Evolutionary conservation across 2,113 vertebrate genomes (phyloP), one percentile per base, ranked within the genome.

Genomic region (Lipotes vexillifer): DNA sequence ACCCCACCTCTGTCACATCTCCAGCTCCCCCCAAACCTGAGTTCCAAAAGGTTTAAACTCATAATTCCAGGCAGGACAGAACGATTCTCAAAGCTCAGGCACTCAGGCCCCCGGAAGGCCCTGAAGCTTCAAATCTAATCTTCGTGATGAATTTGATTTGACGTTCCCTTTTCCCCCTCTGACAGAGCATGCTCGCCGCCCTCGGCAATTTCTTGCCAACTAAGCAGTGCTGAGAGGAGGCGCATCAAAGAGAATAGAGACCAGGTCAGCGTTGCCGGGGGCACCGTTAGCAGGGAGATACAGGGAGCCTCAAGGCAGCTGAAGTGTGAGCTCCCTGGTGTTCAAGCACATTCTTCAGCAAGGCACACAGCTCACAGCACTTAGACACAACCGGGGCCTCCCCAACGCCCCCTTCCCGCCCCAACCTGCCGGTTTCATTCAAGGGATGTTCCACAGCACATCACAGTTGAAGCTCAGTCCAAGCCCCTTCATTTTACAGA

Each of bases 261-360:
- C 41, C 61, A 57, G 55, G 68, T 15, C 6, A 2, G 41, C 36
- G 38, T 38, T 17, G 78, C 68, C 10, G 2, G 41, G 17, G 63
- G 88, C 2, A 2, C 49, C 36, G 2, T 52, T 33, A 59, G 27
- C 66, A 55, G 6, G 12, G 65, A 69, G 92, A n/a, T 27, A 20
- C 27, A 5, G 27, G 49, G 75, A 61, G 29, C 12, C 2, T 57
- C 25, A 21, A 63, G 77, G 36, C n/a, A 8, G 77, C 38, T 20
- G 27, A 6, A 14, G 27, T 13, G 49, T 38, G 65, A 81, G 33
- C 71, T 94, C 18, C 96, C 96, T 98, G 95, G 98, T 94, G 93
- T 95, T 97, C 77, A 74, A 94, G 97, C 95, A 90, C 68, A 15
- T 97, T 97, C 96, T 84, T 96, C 96, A 8, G 96, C 21, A 90